A percentile compares a stretch with the other conserved stretches of the same genome.
phyloP scores from a whole-genome alignment of 2,888 invertebrate genomes.

The Sminthurinus aureus region DNA sequence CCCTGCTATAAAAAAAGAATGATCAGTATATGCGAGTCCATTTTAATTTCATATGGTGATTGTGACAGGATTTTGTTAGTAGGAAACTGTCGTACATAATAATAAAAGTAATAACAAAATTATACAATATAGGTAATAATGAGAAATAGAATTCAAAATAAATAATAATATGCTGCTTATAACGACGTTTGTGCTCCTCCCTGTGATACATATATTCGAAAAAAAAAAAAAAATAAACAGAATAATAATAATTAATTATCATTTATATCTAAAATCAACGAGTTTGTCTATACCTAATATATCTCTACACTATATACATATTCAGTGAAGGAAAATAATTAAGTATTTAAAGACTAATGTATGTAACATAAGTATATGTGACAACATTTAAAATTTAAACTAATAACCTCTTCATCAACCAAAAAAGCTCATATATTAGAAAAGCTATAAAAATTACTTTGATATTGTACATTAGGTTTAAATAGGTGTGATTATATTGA shows the following conservation, averaged over 20 bases:
- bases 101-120: background rate
- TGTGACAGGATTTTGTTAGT: no score
- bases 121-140: background rate
- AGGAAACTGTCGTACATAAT: no score
- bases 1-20: no score
- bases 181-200: conserved; percentile 5
- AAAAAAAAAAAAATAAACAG: background rate
- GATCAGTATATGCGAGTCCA: background rate
- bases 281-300: background rate
- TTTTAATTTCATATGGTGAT: no score
- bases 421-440: no score
- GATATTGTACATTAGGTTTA: no score
- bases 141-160: background rate
- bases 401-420: no score
- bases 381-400: background rate
- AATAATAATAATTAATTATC: background rate
- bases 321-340: background rate
- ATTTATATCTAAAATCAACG: no score
- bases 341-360: background rate
- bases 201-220: background rate
- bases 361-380: background rate
- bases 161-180: background rate
- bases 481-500: no score
- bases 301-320: background rate
- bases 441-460: no score